Evolutionary conservation across 2,888 invertebrate species (phyloP), one percentile per base, ranked within the genome.

Genomic region (Autographa gamma): DNA sequence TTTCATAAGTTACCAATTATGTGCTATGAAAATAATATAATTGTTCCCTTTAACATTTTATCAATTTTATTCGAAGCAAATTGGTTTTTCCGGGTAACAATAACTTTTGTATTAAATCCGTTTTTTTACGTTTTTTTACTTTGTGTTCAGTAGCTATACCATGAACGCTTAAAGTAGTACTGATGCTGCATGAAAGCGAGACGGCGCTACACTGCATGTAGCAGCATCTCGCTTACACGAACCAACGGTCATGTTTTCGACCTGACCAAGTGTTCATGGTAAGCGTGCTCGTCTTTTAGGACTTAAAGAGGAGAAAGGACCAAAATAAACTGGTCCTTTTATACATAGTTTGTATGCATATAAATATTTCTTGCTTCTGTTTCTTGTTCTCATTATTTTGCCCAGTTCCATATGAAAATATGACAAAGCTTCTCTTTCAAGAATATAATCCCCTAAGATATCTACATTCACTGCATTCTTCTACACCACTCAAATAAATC

Each of bases 1-100:
- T 74, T 85, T 90, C 88, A 89, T 90, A 89, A 89, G 89, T 86
- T 86, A 81, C 69, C 72, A 76, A 73, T 66, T 81, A 72, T 52
- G 73, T 43, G 60, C 81, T 82, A 81, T 69, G 43, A 74, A 66
- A 79, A 65, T 78, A 83, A 87, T 83, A 71, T 76, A 80, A 80
- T 89, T 89, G 88, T 84, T 89, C 89, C 89, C 89, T 73, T 72
- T 67, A 70, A 67, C 66, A 65, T 32, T 63, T 56, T 70, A 70
- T 60, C 25, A 25, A 56, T 25, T 56, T 56, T 56, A 56, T 56
- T 25, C 25, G 19, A 56, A 56, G 25, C 54, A 56, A 56, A 56
- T 48, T 56, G 54, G 54, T 11, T 56, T 19, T 56, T 16, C 3
- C 14, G 54, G 19, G 54, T 56, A 56, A 56, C 54, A 56, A 56